A percentile compares a stretch with the other conserved stretches of the same genome.
Conservation (phyloP, 1,140 invertebrate genomes). For the Anadara kagoshimensis region DNA sequence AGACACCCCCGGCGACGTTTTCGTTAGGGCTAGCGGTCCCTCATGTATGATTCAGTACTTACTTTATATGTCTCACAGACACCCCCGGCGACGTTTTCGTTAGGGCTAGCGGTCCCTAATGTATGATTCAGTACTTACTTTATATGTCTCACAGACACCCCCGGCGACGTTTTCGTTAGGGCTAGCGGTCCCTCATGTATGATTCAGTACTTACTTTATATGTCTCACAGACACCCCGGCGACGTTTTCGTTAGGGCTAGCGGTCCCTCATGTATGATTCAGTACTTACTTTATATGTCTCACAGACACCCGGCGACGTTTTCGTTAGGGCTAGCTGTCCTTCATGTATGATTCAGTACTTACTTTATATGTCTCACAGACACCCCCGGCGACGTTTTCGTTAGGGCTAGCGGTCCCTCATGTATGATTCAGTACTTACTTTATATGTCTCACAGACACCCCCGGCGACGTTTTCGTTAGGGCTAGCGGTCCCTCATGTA, state of each 20-base stretch:
- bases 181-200: constrained; percentile 90
- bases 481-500: constrained; percentile 88
- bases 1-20: constrained; percentile 96
- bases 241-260: constrained; percentile 78
- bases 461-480: constrained; percentile 86
- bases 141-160: constrained; percentile 92
- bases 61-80: constrained; percentile 87
- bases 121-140: no score
- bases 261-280: no score
- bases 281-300: constrained; percentile 77
- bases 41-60: no score
- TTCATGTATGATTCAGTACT: no score
- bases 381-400: constrained; percentile 92
- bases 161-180: constrained; percentile 86
- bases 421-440: no score
- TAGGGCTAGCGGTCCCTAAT: constrained; percentile 85
- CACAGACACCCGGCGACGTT: constrained; percentile 98
- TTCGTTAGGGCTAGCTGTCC: constrained; percentile 82
- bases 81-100: constrained; percentile 90
- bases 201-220: constrained; percentile 28
- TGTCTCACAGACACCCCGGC: constrained; percentile 98
- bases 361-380: constrained; percentile 85
- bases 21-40: constrained; percentile 82
- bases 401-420: constrained; percentile 84
- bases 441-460: constrained; percentile 92